A percentile compares a stretch with the other conserved stretches of the same genome.
These are phyloP conservation scores for Acridotheres tristis DNA, from an alignment of 2,797 vertebrate species.

Conservation along the genomic window DNA sequence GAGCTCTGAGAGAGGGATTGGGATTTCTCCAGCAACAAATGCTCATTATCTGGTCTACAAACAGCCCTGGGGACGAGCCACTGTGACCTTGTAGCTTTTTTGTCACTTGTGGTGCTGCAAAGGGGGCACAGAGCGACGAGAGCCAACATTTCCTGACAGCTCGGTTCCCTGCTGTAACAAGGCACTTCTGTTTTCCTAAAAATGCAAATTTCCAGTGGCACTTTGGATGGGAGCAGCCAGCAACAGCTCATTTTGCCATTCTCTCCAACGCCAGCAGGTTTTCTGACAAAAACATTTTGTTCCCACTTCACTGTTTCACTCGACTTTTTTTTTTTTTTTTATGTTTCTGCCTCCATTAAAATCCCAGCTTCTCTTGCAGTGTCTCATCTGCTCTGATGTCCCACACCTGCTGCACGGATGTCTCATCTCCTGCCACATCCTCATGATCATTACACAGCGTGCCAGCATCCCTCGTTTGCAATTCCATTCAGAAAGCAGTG, in stretches of 20 bases:
- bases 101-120: neutral
- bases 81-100: neutral
- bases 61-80: neutral
- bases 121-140: neutral
- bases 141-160: neutral
- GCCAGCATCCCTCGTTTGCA: neutral
- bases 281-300: neutral
- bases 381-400: neutral
- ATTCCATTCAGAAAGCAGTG: neutral
- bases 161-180: neutral
- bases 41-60: fast-evolving
- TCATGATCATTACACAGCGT: fast-evolving
- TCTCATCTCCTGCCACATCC: neutral
- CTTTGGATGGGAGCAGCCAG: neutral
- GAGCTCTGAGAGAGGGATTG: neutral
- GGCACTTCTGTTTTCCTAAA: neutral
- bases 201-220: neutral
- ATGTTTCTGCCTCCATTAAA: neutral
- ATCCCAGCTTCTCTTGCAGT: neutral
- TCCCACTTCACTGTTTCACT: neutral
- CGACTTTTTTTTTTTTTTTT: neutral
- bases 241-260: neutral
- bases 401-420: neutral
- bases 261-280: neutral
- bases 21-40: neutral